Conservation (phyloP, 2,113 vertebrate genomes). For the Pituophis catenifer region DNA sequence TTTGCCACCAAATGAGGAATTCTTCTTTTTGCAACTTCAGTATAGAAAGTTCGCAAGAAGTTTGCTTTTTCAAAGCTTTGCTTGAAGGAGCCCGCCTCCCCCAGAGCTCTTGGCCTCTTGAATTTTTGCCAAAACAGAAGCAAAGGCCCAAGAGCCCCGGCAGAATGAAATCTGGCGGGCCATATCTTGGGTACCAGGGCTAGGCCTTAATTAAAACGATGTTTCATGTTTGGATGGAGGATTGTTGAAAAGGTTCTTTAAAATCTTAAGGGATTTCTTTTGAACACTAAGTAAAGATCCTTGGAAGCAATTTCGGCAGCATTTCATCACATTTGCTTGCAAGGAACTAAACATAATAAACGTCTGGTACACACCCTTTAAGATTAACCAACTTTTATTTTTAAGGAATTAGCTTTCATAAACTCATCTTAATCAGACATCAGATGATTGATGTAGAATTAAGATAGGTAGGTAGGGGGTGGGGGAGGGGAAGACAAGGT, state of each 20-base stretch:
- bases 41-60: background rate
- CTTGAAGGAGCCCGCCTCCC: background rate
- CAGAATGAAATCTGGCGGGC: background rate
- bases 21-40: background rate
- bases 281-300: background rate
- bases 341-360: background rate
- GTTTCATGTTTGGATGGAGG: background rate
- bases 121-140: background rate
- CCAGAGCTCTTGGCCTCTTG: background rate
- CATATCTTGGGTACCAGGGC: background rate
- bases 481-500: background rate
- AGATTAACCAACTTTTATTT: background rate
- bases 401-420: background rate
- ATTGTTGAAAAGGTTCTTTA: background rate
- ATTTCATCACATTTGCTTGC: background rate
- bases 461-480: background rate
- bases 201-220: background rate
- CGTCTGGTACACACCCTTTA: background rate
- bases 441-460: background rate
- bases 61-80: background rate
- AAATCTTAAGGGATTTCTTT: background rate
- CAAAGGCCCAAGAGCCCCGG: background rate
- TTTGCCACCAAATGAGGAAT: background rate
- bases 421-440: background rate
- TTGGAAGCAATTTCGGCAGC: background rate